phyloP scores from a whole-genome alignment of 2,797 vertebrate genomes.

The Monodelphis domestica region DNA sequence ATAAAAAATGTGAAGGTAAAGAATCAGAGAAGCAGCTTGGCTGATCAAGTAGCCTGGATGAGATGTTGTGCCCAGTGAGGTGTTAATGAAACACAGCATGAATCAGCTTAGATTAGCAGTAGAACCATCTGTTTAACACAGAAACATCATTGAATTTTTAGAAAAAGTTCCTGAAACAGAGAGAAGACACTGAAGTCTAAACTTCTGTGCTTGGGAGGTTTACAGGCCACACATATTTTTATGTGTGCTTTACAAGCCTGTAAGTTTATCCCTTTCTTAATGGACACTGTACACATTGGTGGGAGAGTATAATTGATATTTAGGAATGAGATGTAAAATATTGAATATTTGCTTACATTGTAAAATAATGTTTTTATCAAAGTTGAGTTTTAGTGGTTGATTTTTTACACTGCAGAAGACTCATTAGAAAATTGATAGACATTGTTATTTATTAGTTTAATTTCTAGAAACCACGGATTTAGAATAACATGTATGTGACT shows the following conservation, averaged over 20 bases:
- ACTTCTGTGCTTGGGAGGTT: background rate
- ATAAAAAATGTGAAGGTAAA: background rate
- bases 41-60: background rate
- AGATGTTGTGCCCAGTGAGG: background rate
- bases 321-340: background rate
- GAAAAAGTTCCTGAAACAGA: background rate
- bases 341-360: background rate
- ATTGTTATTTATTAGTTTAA: background rate
- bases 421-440: background rate
- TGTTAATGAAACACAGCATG: background rate
- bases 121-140: background rate
- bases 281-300: background rate
- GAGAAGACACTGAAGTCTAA: background rate
- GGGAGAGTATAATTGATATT: background rate
- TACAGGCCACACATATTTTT: background rate
- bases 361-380: background rate
- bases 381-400: background rate
- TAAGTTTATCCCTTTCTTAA: background rate
- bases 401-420: background rate
- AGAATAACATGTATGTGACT: background rate
- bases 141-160: background rate
- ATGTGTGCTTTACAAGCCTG: background rate
- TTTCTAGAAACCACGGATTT: background rate
- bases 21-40: background rate
- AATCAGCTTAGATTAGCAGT: background rate